These are phyloP conservation scores for Leptodactylus fuscus DNA, from an alignment of 2,113 vertebrate species.

Conservation along the genomic window DNA sequence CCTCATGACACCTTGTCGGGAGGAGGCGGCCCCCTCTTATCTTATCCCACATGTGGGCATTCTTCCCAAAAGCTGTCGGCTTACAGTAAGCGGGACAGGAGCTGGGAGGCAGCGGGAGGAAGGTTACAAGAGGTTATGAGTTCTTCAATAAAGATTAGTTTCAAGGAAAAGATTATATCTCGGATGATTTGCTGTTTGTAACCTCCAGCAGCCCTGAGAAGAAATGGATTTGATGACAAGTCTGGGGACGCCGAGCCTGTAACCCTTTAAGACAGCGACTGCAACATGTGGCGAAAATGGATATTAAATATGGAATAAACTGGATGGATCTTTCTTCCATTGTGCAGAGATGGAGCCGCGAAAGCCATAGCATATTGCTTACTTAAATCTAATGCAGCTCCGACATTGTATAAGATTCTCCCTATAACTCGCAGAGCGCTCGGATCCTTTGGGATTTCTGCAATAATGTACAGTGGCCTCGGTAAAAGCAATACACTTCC, in stretches of 20 bases:
- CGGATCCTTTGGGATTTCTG: constrained; percentile 17
- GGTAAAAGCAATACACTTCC: constrained; percentile 17
- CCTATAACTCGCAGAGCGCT: neutral
- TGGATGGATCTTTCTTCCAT: neutral
- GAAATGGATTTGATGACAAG: constrained; percentile 56
- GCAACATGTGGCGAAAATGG: neutral
- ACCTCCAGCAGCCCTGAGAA: constrained; percentile 47
- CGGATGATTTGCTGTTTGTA: constrained; percentile 59
- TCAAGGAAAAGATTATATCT: constrained; percentile 61
- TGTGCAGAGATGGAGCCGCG: neutral
- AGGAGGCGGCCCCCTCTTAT: constrained; percentile 43
- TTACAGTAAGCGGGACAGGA: constrained; percentile 55
- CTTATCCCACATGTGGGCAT: constrained; percentile 35
- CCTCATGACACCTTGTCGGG: constrained; percentile 48
- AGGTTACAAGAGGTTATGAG: constrained; percentile 59
- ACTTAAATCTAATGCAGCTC: neutral
- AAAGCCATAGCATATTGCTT: neutral
- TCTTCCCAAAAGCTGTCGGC: constrained; percentile 53
- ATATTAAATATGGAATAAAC: neutral
- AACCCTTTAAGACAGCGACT: constrained; percentile 31
- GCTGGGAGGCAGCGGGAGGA: constrained; percentile 44
- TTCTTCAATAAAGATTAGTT: constrained; percentile 62
- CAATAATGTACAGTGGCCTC: constrained; percentile 25
- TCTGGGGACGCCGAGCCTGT: constrained; percentile 28
- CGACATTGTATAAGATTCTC: neutral